Evolutionary conservation across 2,113 vertebrate genomes (phyloP).

Genomic region (Calidris pygmaea): DNA sequence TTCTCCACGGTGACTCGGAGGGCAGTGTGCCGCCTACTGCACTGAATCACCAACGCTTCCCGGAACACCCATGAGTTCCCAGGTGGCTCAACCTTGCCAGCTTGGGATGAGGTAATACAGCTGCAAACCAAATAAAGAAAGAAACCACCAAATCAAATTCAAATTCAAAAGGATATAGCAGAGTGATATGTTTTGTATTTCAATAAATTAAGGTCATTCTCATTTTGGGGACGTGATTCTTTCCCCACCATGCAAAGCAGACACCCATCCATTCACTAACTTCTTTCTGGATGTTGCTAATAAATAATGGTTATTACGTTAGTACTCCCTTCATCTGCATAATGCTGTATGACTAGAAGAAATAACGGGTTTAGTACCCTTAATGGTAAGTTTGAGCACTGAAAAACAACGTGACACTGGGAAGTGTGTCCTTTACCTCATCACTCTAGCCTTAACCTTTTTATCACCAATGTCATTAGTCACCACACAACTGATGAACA

Average conservation of each 20-base stretch:
- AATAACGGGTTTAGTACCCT: background rate
- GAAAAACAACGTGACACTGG: background rate
- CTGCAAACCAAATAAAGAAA: background rate
- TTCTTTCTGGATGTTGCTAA: background rate
- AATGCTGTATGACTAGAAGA: background rate
- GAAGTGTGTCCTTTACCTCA: background rate
- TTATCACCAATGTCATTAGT: background rate
- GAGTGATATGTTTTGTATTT: background rate
- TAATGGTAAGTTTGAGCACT: background rate
- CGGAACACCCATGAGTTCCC: fast-evolving
- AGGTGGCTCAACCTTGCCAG: background rate
- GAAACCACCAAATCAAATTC: background rate
- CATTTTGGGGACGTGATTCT: background rate
- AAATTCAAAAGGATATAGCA: background rate
- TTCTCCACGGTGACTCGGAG: background rate
- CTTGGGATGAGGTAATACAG: background rate
- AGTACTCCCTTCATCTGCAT: background rate
- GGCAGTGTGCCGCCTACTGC: background rate
- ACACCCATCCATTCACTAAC: background rate
- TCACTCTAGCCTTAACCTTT: background rate
- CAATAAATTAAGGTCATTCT: background rate
- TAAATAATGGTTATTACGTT: background rate
- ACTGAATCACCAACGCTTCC: background rate
- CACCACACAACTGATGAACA: background rate
- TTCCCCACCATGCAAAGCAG: background rate